Evolutionary conservation across 2,797 vertebrate species (phyloP).

Genomic region (Parauchenoglanis punctatus): DNA sequence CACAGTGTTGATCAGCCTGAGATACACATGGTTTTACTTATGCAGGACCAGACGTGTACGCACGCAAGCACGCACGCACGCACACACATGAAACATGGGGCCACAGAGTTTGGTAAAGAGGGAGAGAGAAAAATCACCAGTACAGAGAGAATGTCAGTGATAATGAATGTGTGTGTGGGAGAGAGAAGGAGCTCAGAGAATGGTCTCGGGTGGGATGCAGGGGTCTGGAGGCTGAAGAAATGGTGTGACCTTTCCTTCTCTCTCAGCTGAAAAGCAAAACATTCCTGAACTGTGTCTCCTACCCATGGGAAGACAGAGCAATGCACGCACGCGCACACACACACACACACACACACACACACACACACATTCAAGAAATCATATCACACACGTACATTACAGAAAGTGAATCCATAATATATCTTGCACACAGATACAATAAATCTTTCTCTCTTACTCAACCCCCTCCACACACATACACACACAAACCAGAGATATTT

Average conservation of each 20-base stretch:
- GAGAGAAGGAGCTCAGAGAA: not conserved
- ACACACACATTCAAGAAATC: not conserved
- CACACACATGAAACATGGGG: constrained; percentile 1
- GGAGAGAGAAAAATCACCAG: not conserved
- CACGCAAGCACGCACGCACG: not conserved
- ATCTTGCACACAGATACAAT: not conserved
- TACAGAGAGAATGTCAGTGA: not conserved
- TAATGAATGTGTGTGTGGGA: constrained; percentile 1
- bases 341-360: not conserved
- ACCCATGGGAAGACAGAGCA: constrained; percentile 39
- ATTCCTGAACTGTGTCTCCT: constrained; percentile 64
- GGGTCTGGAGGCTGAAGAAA: constrained; percentile 42
- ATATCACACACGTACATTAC: not conserved
- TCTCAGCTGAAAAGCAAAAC: constrained; percentile 68
- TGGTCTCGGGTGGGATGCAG: constrained; percentile 26
- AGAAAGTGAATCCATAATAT: not conserved
- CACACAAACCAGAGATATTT: not conserved
- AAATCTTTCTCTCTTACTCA: not conserved
- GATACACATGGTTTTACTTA: constrained; percentile 41
- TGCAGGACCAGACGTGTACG: no score
- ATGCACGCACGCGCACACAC: not conserved
- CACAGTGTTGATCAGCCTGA: not conserved
- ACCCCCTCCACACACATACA: not conserved
- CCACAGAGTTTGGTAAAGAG: not conserved
- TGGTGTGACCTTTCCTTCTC: constrained; percentile 49